Evolutionary conservation across 2,888 invertebrate species (phyloP).

Genomic region (Thereva unica): DNA sequence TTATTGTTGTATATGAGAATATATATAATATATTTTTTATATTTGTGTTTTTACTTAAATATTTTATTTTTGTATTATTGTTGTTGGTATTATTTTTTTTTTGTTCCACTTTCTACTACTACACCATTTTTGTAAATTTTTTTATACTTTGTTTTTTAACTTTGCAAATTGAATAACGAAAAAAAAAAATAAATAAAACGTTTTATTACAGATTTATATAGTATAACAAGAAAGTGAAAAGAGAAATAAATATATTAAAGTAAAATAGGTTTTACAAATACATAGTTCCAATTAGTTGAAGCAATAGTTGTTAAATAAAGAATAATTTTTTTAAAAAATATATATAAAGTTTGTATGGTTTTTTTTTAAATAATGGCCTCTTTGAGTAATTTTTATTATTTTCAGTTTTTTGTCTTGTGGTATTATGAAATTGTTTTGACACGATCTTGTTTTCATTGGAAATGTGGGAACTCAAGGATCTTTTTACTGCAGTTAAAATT

Average conservation of each 20-base stretch:
- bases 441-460: too few relatives aligned
- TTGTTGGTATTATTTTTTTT: constrained; percentile 34
- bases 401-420: too few relatives aligned
- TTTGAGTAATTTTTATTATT: background rate
- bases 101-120: background rate
- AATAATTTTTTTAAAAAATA: constrained; percentile 32
- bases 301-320: constrained; percentile 41
- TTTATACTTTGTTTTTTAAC: constrained; percentile 4
- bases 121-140: background rate
- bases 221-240: too few relatives aligned
- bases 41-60: background rate
- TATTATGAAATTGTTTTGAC: too few relatives aligned
- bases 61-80: constrained; percentile 21
- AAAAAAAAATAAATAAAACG: too few relatives aligned
- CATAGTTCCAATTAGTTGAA: constrained; percentile 40
- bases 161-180: constrained; percentile 27
- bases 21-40: constrained; percentile 30
- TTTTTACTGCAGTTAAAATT: too few relatives aligned
- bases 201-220: too few relatives aligned
- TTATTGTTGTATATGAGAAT: constrained; percentile 25
- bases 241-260: too few relatives aligned
- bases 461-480: too few relatives aligned
- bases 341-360: constrained; percentile 21
- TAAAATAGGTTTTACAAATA: constrained; percentile 28
- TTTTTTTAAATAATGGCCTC: background rate